Conservation (phyloP, 2,797 vertebrate species). For the Dermochelys coriacea region DNA sequence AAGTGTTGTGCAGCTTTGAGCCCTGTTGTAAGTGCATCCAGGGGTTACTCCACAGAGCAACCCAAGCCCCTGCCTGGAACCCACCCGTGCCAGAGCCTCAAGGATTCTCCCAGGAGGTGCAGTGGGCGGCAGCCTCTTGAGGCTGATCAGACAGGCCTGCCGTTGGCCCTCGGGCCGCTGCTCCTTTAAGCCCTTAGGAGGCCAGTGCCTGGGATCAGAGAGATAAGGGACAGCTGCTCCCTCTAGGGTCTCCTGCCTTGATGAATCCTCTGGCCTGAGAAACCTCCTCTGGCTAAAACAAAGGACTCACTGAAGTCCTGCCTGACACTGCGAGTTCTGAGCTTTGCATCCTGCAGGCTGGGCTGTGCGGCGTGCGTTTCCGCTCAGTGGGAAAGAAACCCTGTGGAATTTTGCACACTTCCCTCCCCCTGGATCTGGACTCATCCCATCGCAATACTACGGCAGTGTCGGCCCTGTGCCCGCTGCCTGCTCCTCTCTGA, state of each 20-base stretch:
- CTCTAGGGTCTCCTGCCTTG: neutral
- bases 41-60: neutral
- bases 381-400: neutral
- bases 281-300: rapidly evolving
- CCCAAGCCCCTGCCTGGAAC: neutral
- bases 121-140: neutral
- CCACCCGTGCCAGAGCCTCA: neutral
- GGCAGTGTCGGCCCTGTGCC: rapidly evolving
- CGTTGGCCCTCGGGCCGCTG: rapidly evolving
- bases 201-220: neutral
- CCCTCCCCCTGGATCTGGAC: rapidly evolving
- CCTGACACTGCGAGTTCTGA: rapidly evolving
- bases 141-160: neutral
- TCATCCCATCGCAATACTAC: rapidly evolving
- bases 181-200: rapidly evolving
- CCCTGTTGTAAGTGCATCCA: rapidly evolving
- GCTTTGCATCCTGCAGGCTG: neutral
- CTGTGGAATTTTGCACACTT: neutral
- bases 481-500: rapidly evolving
- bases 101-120: no score
- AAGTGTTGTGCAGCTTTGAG: neutral
- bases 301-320: neutral
- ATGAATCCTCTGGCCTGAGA: rapidly evolving
- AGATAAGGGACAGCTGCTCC: neutral
- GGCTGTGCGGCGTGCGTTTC: neutral